Percentiles rank a stretch among this genome's conserved stretches.
These are phyloP conservation scores for Drosophila lacertosa DNA, from an alignment of 1,140 invertebrate genomes.

Conservation along the genomic window DNA sequence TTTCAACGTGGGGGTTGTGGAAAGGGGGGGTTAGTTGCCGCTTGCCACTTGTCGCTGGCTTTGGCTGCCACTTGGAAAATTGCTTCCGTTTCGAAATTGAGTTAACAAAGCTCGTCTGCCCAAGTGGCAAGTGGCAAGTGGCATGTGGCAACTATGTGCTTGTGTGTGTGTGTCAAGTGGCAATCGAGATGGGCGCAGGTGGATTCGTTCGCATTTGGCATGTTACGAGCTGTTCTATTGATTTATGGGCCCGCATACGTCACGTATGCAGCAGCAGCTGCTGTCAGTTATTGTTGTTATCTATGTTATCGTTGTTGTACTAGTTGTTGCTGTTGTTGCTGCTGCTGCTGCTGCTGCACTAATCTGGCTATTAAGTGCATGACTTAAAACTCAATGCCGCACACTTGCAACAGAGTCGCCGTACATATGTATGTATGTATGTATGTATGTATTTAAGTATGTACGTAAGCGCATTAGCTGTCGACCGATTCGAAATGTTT, in stretches of 20 bases:
- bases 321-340: slow-evolving; percentile 33
- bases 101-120: slow-evolving; percentile 62
- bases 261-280: slow-evolving; percentile 29
- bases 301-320: too few species aligned
- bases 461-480: slow-evolving; percentile 65
- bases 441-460: too few species aligned
- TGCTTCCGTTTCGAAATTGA: slow-evolving; percentile 79
- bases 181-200: slow-evolving; percentile 9
- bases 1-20: not conserved
- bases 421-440: too few species aligned
- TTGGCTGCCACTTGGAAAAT: slow-evolving; percentile 54
- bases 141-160: not conserved
- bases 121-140: slow-evolving; percentile 22
- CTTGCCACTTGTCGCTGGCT: slow-evolving; percentile 58
- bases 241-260: slow-evolving; percentile 65
- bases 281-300: too few species aligned
- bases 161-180: not conserved
- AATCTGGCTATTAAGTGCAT: slow-evolving; percentile 66
- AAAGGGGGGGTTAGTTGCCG: not conserved
- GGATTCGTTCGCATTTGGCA: slow-evolving; percentile 35
- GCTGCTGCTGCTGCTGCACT: slow-evolving; percentile 26
- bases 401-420: slow-evolving; percentile 63
- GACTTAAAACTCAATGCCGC: slow-evolving; percentile 75
- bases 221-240: slow-evolving; percentile 56
- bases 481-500: slow-evolving; percentile 18